These are phyloP conservation scores for Centropus bengalensis DNA, from an alignment of 2,113 vertebrate genomes.

Conservation along the genomic window DNA sequence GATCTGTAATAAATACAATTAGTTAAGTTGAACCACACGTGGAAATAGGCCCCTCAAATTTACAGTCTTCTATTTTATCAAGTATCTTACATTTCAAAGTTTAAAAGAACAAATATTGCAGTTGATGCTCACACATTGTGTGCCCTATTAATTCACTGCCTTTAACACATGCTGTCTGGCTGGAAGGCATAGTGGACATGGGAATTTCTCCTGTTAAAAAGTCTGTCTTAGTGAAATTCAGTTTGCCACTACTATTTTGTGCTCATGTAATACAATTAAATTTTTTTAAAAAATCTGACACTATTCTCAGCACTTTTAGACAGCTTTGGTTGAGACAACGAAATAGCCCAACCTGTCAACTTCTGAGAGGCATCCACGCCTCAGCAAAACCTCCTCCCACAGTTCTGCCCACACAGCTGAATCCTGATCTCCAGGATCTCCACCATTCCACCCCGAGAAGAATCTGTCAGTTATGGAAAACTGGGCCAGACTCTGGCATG, in stretches of 20 bases:
- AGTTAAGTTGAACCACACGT: not conserved
- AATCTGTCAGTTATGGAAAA: not conserved
- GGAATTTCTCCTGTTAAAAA: not conserved
- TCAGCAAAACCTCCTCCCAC: accelerated
- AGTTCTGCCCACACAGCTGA: not conserved
- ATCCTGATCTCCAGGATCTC: not conserved
- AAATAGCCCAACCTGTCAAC: not conserved
- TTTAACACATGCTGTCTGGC: accelerated
- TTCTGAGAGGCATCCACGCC: not conserved
- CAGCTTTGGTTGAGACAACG: not conserved
- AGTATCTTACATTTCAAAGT: not conserved
- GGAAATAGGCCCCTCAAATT: not conserved
- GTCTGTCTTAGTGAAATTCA: not conserved
- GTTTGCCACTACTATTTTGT: not conserved
- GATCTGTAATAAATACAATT: not conserved
- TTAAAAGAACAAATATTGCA: not conserved
- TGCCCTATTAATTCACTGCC: not conserved
- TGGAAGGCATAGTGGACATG: not conserved
- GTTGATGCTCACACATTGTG: not conserved
- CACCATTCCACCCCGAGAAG: not conserved
- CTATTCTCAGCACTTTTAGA: not conserved
- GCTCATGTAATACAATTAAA: not conserved
- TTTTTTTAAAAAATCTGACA: not conserved
- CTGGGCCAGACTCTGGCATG: not conserved
- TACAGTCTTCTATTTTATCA: not conserved